Conservation (phyloP, 2,113 vertebrate species). For the Pogonocichla stellata region DNA sequence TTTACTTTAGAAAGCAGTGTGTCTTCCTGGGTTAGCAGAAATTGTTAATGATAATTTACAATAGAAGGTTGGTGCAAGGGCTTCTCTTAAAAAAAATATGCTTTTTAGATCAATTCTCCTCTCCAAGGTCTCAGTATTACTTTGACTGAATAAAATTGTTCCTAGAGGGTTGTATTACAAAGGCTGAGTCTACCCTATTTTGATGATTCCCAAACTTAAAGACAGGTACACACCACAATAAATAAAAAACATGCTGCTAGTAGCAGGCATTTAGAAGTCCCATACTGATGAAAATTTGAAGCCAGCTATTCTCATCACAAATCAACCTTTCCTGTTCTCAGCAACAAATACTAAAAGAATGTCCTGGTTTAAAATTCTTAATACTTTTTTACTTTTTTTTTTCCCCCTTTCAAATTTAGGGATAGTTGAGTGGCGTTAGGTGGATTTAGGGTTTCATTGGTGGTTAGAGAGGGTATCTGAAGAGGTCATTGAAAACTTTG, state of each 20-base stretch:
- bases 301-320: constrained; percentile 7
- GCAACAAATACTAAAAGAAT: constrained; percentile 20
- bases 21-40: constrained; percentile 58
- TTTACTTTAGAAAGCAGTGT: constrained; percentile 35
- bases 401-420: neutral
- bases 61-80: constrained; percentile 8
- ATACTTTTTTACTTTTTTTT: neutral
- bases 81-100: constrained; percentile 50
- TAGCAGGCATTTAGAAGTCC: constrained; percentile 52
- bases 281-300: constrained; percentile 41
- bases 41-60: constrained; percentile 57
- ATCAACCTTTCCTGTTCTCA: constrained; percentile 30
- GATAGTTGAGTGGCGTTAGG: neutral
- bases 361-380: neutral
- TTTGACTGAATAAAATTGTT: constrained; percentile 65
- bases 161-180: constrained; percentile 60
- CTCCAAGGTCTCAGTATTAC: constrained; percentile 56
- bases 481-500: neutral
- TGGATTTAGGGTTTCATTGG: neutral
- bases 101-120: constrained; percentile 53
- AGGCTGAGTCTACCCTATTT: constrained; percentile 50
- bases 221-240: constrained; percentile 40
- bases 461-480: neutral
- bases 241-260: constrained; percentile 40
- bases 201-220: constrained; percentile 64